phyloP scores from a whole-genome alignment of 1,140 invertebrate genomes.

The Cheumatopsyche charites region DNA sequence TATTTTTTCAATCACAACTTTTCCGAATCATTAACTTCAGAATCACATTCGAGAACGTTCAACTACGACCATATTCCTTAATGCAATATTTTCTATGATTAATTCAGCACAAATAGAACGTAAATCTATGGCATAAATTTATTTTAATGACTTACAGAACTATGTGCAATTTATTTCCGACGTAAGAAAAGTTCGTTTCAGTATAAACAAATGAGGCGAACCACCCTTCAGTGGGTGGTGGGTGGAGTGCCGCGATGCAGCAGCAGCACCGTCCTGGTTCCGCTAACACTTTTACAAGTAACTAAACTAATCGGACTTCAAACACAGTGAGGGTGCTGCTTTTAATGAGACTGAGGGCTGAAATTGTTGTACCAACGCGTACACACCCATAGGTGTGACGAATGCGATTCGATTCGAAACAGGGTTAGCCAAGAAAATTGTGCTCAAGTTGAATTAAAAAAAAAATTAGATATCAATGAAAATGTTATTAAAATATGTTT shows the following conservation, averaged over 20 bases:
- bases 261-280: constrained; percentile 6
- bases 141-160: too few relatives aligned
- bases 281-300: constrained; percentile 49
- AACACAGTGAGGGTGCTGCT: constrained; percentile 46
- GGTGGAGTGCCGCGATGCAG: not conserved
- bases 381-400: not conserved
- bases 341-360: constrained; percentile 48
- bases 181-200: constrained; percentile 7
- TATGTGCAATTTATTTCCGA: too few relatives aligned
- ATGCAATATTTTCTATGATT: too few relatives aligned
- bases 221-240: not conserved
- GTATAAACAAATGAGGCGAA: constrained; percentile 45
- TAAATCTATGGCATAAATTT: too few relatives aligned
- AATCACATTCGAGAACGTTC: too few relatives aligned
- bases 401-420: not conserved
- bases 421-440: not conserved
- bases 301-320: constrained; percentile 50
- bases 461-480: too few relatives aligned
- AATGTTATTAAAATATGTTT: too few relatives aligned
- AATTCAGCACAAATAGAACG: too few relatives aligned
- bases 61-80: too few relatives aligned
- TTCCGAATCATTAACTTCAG: too few relatives aligned
- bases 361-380: constrained; percentile 32
- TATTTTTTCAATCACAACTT: too few relatives aligned
- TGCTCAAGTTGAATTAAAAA: too few relatives aligned